Base-by-base conservation (phyloP, 1,140 invertebrate species). In the Drosophila ogumai region DNA sequence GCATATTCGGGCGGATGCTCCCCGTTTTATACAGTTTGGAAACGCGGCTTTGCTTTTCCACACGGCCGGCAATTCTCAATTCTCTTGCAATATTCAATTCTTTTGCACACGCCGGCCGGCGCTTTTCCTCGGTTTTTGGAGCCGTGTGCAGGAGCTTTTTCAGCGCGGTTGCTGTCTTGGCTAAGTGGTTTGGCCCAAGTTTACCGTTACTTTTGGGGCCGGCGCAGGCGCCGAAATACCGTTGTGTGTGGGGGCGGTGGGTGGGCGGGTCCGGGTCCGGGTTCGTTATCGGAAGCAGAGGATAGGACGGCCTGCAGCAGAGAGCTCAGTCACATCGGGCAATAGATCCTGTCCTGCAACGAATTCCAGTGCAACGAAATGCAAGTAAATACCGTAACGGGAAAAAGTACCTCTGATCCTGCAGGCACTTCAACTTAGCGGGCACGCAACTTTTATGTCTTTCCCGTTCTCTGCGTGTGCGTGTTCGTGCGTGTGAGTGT, bases 71-170 rank as follows among this genome's bases (percentile, higher is more conserved):
- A 54, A 22, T 36, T 54, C 32, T 38, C 52, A 6, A 15, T 36
- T 58, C 67, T 75, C 50, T 73, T 79, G 50, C 61, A 66, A 80
- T 36, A 9, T 68, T 71, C 79, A 49, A 31, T 66, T 43, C 40
- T 90, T 87, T 90, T 90, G 85, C 85, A 90, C 85, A 90, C 85
- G 85, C 64, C 78, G 57, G 76, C 68, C 60, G 72, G 65, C 77
- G 56, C 65, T 25, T 57, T 28, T 57, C 67, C 58, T n/a, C 25
- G 15, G 13, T 47, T 41, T 38, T 49, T 64, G 47, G 85, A 41
- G 67, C 38, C 86, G 85, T 90, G 85, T 69, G 85, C 85, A 90
- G 54, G 41, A 64, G 32, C 46, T 41, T 69, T 36, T 19, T 38
- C 36, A 25, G 12, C 9, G 38, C n/a, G 36, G 41, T 57, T 41